Percentiles rank a stretch among this genome's conserved stretches.
These are phyloP conservation scores for Notothenia coriiceps DNA, from an alignment of 2,113 vertebrate genomes.

Conservation along the genomic window DNA sequence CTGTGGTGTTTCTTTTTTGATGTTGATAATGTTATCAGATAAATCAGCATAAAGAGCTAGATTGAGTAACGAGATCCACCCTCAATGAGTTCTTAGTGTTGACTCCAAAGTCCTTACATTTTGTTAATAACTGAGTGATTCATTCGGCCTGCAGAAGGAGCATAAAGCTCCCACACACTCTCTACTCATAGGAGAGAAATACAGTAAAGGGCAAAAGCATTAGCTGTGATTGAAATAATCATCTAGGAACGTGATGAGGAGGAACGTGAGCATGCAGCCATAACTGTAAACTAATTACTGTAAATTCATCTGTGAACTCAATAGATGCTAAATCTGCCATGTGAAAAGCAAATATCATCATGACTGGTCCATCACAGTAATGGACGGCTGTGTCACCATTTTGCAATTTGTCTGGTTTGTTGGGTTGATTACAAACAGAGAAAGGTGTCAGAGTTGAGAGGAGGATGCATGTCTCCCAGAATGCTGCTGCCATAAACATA, in stretches of 20 bases:
- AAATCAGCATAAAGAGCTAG: not conserved
- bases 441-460: not conserved
- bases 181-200: not conserved
- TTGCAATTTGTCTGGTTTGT: not conserved
- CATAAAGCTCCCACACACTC: not conserved
- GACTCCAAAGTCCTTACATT: not conserved
- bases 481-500: conserved; percentile 2
- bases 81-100: not conserved
- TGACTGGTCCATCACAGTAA: not conserved
- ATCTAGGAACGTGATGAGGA: conserved; percentile 5
- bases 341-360: conserved; percentile 1
- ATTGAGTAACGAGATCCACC: not conserved
- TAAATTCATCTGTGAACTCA: conserved; percentile 25
- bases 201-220: not conserved
- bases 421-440: not conserved
- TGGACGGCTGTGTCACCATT: not conserved
- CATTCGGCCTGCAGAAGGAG: not conserved
- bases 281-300: conserved; percentile 11
- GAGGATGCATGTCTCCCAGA: not conserved
- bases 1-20: not conserved
- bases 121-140: conserved; percentile 19
- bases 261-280: not conserved
- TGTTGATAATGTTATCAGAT: not conserved
- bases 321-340: not conserved
- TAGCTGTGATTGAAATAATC: conserved; percentile 6